phyloP scores from a whole-genome alignment of 2,113 vertebrate genomes.

The Sminthopsis crassicaudata region DNA sequence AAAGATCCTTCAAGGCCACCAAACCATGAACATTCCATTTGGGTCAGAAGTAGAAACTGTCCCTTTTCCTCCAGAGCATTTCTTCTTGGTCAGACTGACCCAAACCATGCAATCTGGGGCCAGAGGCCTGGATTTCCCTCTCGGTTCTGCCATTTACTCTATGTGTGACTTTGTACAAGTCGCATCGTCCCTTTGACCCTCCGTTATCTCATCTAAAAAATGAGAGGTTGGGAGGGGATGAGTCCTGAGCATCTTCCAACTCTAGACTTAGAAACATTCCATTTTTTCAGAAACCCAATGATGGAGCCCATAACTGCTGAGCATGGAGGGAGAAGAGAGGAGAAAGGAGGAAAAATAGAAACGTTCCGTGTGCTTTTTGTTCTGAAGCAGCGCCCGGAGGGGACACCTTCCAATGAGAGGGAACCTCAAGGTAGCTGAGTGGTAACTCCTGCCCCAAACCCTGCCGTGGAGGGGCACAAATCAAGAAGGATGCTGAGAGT shows the following conservation, averaged over 20 bases:
- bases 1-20: constrained; percentile 45
- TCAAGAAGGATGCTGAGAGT: background rate
- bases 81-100: background rate
- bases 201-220: background rate
- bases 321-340: background rate
- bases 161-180: background rate
- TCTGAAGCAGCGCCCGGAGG: background rate
- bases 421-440: background rate
- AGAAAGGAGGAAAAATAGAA: background rate
- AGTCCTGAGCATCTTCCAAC: background rate
- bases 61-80: background rate
- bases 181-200: background rate
- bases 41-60: background rate
- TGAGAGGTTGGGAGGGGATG: background rate
- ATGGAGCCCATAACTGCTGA: background rate
- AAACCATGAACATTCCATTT: background rate
- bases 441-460: background rate
- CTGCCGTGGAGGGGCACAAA: background rate
- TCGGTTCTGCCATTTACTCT: background rate
- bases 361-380: background rate
- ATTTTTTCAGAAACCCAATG: background rate
- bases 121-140: background rate
- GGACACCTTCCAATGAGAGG: background rate
- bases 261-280: background rate
- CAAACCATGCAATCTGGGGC: background rate